Conservation (phyloP, 2,113 vertebrate species). For the Chaetodon auriga region DNA sequence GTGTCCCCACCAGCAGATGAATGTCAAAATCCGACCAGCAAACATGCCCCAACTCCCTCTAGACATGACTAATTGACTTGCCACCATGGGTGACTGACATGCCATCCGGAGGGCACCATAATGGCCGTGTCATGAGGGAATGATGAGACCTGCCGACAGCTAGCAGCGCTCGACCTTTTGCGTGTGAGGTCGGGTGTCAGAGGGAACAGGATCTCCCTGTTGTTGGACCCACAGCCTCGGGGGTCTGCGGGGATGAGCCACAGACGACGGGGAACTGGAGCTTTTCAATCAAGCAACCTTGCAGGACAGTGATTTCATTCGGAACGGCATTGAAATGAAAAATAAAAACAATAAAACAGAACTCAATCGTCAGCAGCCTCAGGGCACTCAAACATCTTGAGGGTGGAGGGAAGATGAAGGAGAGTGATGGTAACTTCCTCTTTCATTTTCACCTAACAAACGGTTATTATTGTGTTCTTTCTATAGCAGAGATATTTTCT, state of each 20-base stretch:
- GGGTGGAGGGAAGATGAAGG: constrained; percentile 57
- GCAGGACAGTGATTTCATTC: constrained; percentile 73
- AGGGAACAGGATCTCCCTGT: constrained; percentile 60
- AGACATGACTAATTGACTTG: constrained; percentile 91
- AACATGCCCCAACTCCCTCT: constrained; percentile 45
- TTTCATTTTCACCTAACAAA: constrained; percentile 63
- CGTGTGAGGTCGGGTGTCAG: constrained; percentile 69
- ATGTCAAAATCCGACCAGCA: constrained; percentile 39
- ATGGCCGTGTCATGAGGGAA: constrained; percentile 87
- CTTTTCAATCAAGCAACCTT: constrained; percentile 80
- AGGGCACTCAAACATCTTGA: constrained; percentile 66
- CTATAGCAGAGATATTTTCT: constrained; percentile 10
- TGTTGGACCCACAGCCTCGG: constrained; percentile 65
- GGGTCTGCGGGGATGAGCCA: constrained; percentile 62
- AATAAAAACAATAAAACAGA: constrained; percentile 81
- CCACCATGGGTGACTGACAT: constrained; percentile 90
- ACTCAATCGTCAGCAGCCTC: constrained; percentile 78
- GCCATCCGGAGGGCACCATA: constrained; percentile 81
- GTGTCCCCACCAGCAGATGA: constrained; percentile 28
- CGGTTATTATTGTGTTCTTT: constrained; percentile 17
- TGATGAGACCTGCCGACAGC: constrained; percentile 84
- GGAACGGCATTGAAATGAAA: constrained; percentile 62
- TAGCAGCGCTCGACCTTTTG: constrained; percentile 83
- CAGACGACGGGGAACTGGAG: constrained; percentile 53
- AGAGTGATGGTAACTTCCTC: constrained; percentile 57